Percentiles rank a stretch among this genome's conserved stretches.
These are phyloP conservation scores for Archegozetes longisetosus DNA, from an alignment of 1,140 invertebrate species.

Conservation along the genomic window DNA sequence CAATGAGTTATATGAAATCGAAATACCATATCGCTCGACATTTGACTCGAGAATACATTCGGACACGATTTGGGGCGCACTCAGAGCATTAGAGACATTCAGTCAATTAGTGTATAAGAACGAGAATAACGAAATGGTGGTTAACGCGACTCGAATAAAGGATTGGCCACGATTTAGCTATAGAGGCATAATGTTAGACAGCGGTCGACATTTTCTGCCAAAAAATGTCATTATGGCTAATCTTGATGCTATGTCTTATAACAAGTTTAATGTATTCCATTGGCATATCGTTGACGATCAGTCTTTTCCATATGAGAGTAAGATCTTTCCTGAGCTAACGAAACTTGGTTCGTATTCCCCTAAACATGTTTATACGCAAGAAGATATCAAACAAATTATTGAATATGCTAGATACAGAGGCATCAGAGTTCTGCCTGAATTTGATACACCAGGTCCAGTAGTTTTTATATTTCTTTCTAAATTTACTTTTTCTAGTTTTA, in stretches of 20 bases:
- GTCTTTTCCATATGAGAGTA: slow-evolving; percentile 69
- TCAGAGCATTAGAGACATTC: slow-evolving; percentile 61
- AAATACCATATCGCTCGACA: neutral
- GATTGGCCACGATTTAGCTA: slow-evolving; percentile 56
- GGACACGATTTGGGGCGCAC: slow-evolving; percentile 49
- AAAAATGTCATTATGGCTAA: slow-evolving; percentile 42
- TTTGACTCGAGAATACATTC: neutral
- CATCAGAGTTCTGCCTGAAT: slow-evolving; percentile 30
- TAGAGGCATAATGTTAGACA: slow-evolving; percentile 63
- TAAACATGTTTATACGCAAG: slow-evolving; percentile 24
- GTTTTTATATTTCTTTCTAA: too few species aligned
- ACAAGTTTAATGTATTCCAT: slow-evolving; percentile 82
- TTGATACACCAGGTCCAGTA: slow-evolving; percentile 38
- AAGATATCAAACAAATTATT: slow-evolving; percentile 28
- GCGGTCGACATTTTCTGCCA: slow-evolving; percentile 58
- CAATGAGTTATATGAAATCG: slow-evolving; percentile 7
- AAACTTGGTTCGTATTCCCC: neutral
- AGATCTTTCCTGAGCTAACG: slow-evolving; percentile 43
- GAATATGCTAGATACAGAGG: slow-evolving; percentile 29
- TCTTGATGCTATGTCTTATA: slow-evolving; percentile 59
- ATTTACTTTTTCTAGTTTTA: slow-evolving; percentile 48
- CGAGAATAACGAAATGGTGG: slow-evolving; percentile 25
- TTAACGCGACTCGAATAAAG: slow-evolving; percentile 37
- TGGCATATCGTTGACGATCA: slow-evolving; percentile 88
- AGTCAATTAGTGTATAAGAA: slow-evolving; percentile 42